phyloP scores from a whole-genome alignment of 1,140 invertebrate genomes.

The Aphis gossypii region DNA sequence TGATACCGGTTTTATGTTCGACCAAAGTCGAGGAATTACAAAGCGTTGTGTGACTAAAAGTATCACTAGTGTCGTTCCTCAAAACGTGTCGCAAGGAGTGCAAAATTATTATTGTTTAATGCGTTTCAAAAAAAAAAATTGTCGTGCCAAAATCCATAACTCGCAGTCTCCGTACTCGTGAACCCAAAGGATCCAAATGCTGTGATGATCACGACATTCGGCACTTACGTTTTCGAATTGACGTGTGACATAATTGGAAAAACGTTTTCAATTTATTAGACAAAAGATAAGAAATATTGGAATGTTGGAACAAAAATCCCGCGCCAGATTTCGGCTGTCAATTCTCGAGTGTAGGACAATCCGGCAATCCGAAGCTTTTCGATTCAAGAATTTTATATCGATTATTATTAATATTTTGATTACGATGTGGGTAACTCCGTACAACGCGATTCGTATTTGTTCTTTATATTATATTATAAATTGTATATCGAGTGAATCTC shows the following conservation, averaged over 20 bases:
- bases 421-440: too few species aligned
- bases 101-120: not conserved
- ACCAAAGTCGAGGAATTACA: not conserved
- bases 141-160: not conserved
- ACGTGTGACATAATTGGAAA: not conserved
- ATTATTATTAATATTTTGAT: not conserved
- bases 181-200: not conserved
- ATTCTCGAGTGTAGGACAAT: not conserved
- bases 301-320: not conserved
- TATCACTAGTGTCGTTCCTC: not conserved
- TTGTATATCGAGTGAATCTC: not conserved
- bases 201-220: not conserved
- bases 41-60: not conserved
- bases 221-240: not conserved
- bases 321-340: not conserved
- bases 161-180: not conserved
- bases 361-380: not conserved
- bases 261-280: conserved; percentile 19
- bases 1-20: not conserved
- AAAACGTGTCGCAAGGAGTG: too few species aligned
- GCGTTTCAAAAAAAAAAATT: not conserved
- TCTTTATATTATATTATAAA: not conserved
- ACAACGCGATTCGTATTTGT: not conserved
- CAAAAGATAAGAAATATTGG: not conserved
- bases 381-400: not conserved